Evolutionary conservation across 1,140 invertebrate genomes (phyloP), one percentile per base, ranked within the genome.

Genomic region (Camponotus vicinus): DNA sequence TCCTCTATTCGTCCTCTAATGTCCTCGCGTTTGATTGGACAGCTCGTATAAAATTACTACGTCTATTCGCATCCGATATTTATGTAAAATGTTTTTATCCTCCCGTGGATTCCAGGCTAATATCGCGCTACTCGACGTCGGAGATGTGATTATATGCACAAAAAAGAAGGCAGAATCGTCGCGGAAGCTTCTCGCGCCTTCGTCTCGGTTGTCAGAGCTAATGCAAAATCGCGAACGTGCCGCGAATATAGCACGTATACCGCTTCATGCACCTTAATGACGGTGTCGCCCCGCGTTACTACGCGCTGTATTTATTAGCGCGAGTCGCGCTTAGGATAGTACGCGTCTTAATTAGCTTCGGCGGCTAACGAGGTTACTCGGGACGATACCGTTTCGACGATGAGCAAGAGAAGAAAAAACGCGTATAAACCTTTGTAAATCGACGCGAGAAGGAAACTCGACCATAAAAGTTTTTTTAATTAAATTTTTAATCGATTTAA

Each of bases 311-410:
- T 67, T 67, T 61, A 57, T 59, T 52, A 73, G 70, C 69, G 63
- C 69, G 71, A 84, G 79, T 61, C 86, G 80, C 85, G 55, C 34
- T 70, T 57, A 80, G 64, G 75, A 86, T 69, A 70, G 73, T 78
- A 73, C 76, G 87, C 87, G 83, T 77, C 87, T 89, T 89, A 89
- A 89, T 89, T 83, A 69, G 82, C 70, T 76, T 86, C 75, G 83
- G 2, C 69, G 61, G 63, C 61, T 70, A 83, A 83, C 69, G 69
- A 83, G 79, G 69, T 75, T 57, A 42, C 32, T 42, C 27, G 57
- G 49, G 11, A 71, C 18, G 37, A 82, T 82, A 73, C 79, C 55
- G 79, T 75, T 83, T 49, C 57, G 79, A 83, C 42, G 55, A 63
- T 49, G 67, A 49, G 55, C 79, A 32, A 49, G 18, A 2, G 52